These are phyloP conservation scores for Steatocranus sp. DNA, from an alignment of 2,797 vertebrate species.

Conservation along the genomic window DNA sequence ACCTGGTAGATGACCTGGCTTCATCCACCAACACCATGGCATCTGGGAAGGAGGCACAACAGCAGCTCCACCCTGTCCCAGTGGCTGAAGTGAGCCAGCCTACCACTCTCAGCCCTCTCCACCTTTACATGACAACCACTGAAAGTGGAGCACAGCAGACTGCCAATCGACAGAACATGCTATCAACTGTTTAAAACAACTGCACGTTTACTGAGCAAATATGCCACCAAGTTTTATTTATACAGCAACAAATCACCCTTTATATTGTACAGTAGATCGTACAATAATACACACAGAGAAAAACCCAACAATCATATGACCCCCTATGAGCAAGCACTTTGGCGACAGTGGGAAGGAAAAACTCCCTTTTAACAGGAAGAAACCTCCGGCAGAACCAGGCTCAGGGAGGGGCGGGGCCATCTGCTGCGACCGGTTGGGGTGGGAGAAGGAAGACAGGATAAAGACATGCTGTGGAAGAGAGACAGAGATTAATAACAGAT, in stretches of 20 bases:
- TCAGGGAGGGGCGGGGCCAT: not conserved
- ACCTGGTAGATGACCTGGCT: not conserved
- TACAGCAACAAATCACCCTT: not conserved
- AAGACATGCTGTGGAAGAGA: too few relatives aligned
- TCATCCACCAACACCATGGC: not conserved
- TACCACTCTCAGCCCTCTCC: not conserved
- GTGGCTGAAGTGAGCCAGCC: not conserved
- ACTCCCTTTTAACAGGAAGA: not conserved
- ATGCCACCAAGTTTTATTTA: not conserved
- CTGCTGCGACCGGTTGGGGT: not conserved
- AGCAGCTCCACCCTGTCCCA: not conserved
- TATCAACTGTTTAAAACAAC: not conserved
- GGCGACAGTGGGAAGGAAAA: not conserved
- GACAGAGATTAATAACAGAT: too few relatives aligned
- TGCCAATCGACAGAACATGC: fast-evolving
- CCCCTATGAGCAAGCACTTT: not conserved
- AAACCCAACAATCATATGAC: fast-evolving
- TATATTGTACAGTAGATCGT: fast-evolving
- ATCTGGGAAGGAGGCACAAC: not conserved
- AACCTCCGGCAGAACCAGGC: not conserved
- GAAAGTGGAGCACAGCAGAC: not conserved
- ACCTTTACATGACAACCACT: not conserved
- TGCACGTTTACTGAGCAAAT: not conserved
- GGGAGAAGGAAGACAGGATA: not conserved
- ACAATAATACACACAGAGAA: not conserved